These are phyloP conservation scores for Sympetrum striolatum DNA, from an alignment of 2,888 invertebrate species.

Conservation along the genomic window DNA sequence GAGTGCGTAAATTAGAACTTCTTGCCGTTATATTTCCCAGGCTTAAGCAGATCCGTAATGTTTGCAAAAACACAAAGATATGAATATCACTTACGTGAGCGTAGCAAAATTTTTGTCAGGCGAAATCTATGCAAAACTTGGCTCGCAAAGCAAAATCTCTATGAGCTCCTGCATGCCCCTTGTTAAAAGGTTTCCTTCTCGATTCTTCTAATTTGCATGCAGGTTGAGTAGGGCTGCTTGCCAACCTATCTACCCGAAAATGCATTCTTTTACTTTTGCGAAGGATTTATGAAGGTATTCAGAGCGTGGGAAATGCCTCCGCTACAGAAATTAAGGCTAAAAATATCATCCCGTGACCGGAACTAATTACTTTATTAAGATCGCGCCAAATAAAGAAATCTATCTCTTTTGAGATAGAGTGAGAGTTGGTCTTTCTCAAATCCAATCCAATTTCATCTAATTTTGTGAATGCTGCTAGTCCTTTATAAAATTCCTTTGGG, in stretches of 20 bases:
- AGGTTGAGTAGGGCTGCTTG: neutral
- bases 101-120: no score
- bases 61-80: no score
- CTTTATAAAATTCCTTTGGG: no score
- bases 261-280: neutral
- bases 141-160: no score
- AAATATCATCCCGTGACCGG: neutral
- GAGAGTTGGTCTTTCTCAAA: no score
- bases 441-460: no score
- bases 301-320: neutral
- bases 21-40: no score
- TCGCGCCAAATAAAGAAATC: neutral
- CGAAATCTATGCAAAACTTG: no score
- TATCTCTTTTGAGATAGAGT: neutral
- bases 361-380: neutral
- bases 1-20: no score
- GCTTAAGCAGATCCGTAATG: no score
- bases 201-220: neutral
- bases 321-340: neutral
- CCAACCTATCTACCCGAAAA: neutral
- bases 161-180: neutral
- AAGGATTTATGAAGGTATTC: neutral
- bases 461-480: no score
- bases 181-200: neutral
- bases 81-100: no score